Evolutionary conservation across 2,888 invertebrate genomes (phyloP), one percentile per base, ranked within the genome.

Genomic region (Ceriagrion tenellum): DNA sequence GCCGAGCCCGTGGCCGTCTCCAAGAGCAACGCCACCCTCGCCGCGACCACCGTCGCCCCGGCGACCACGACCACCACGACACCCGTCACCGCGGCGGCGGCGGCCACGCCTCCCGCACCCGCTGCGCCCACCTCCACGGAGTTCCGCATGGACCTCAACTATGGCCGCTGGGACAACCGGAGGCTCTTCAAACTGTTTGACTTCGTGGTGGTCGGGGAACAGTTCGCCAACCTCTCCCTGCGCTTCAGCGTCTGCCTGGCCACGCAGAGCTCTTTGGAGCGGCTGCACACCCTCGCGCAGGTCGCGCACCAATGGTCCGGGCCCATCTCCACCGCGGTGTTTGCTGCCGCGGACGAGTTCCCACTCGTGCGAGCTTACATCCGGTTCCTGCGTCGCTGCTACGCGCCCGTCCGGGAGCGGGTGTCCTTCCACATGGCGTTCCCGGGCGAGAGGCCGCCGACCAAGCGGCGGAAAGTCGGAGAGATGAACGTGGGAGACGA

Each of bases 221-320:
- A 97, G 95, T 99, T 98, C 96, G 97, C 97, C 0, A 97, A 97
- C 40, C 96, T 98, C 10, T 98, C 98, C 26, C 96, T 97, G n/a
- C 97, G 97, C 26, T 97, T 97, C 95, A 97, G 97, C 35, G 98
- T 98, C 26, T 98, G 98, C 96, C 97, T 99, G 95, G 99, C 99
- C 0, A 99, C 99, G 0, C 99, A 99, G 96, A 98, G 98, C 96
- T 99, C 99, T 0, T 97, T 99, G 95, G 99, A 99, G 96, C 98
- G 98, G 95, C 97, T 99, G 18, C 97, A 98, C 96, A 98, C 99
- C 88, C 96, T 99, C 35, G 97, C 98, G 0, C 98, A 98, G 96
- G 98, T 99, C 81, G 98, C 98, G 0, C 98, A 98, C 93, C 98
- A 98, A 96, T 99, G 99, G 99, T 97, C 98, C 16, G 99, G 99